Evolutionary conservation across 1,140 invertebrate genomes (phyloP).

Genomic region (Bombus fervidus): DNA sequence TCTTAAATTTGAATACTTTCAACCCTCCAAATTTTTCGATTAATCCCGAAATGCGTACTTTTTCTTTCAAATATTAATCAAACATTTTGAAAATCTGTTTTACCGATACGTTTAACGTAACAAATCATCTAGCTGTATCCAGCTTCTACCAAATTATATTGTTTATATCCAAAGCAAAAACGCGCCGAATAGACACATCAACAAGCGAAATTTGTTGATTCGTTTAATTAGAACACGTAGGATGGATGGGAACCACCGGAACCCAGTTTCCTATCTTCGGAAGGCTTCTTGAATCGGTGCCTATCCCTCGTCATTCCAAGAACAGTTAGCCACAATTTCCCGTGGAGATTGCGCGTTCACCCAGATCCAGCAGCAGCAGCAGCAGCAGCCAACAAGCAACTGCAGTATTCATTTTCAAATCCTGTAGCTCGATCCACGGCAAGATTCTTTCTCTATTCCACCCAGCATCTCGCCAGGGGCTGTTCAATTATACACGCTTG

Average conservation of each 20-base stretch:
- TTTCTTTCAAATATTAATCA: too few relatives aligned
- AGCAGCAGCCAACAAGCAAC: background rate
- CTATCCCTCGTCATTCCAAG: background rate
- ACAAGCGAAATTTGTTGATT: too few relatives aligned
- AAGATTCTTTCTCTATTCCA: slow-evolving; percentile 9
- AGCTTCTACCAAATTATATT: too few relatives aligned
- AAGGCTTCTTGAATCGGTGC: background rate
- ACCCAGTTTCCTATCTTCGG: background rate
- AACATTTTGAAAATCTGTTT: too few relatives aligned
- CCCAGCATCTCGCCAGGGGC: background rate
- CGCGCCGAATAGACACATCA: too few relatives aligned
- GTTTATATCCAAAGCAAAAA: too few relatives aligned
- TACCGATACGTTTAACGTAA: too few relatives aligned
- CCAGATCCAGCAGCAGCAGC: background rate
- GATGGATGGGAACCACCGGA: too few relatives aligned
- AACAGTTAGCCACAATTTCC: background rate
- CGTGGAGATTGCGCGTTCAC: background rate
- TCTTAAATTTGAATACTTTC: background rate
- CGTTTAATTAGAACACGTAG: too few relatives aligned
- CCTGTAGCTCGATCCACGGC: slow-evolving; percentile 5
- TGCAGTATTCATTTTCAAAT: slow-evolving; percentile 43
- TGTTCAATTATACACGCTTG: slow-evolving; percentile 45
- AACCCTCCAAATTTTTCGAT: too few relatives aligned
- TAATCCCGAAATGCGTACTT: too few relatives aligned
- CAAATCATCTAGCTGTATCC: too few relatives aligned